A percentile compares a stretch with the other conserved stretches of the same genome.
phyloP scores from a whole-genome alignment of 2,888 invertebrate species.

The Phrixothrix hirtus region DNA sequence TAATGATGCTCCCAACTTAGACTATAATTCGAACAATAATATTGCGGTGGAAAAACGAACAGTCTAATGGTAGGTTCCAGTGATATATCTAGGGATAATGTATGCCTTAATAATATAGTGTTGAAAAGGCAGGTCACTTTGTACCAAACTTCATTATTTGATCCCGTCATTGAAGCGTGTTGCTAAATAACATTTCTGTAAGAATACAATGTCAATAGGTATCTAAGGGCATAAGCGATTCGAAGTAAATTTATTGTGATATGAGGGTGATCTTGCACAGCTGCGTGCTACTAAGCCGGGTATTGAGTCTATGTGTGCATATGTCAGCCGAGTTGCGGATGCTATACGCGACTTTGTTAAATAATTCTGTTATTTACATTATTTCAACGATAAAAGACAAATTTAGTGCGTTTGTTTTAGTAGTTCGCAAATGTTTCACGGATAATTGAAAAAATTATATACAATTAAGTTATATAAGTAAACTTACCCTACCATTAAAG shows the following conservation, averaged over 20 bases:
- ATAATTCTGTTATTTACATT: no score
- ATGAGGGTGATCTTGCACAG: constrained; percentile 50
- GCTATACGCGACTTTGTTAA: constrained; percentile 49
- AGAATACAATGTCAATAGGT: neutral
- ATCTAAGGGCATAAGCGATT: neutral
- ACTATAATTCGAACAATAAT: constrained; percentile 34
- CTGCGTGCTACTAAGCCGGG: constrained; percentile 52
- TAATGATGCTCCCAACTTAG: constrained; percentile 43
- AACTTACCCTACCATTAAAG: no score
- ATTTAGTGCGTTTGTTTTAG: no score
- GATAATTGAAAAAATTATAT: no score
- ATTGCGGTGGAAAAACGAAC: constrained; percentile 20
- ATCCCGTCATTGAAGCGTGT: constrained; percentile 49
- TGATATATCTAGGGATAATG: constrained; percentile 55
- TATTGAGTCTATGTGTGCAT: constrained; percentile 54
- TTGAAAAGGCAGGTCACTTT: constrained; percentile 59
- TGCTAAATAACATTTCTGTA: constrained; percentile 42
- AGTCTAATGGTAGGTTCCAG: constrained; percentile 41
- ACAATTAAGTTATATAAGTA: no score
- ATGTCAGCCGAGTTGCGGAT: constrained; percentile 53
- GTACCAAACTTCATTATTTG: constrained; percentile 57
- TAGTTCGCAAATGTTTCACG: no score
- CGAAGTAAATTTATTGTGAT: constrained; percentile 42
- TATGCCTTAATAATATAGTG: constrained; percentile 58
- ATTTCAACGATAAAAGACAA: no score